A percentile compares a stretch with the other conserved stretches of the same genome.
These are phyloP conservation scores for Ceramica pisi DNA, from an alignment of 2,888 invertebrate species.

Conservation along the genomic window DNA sequence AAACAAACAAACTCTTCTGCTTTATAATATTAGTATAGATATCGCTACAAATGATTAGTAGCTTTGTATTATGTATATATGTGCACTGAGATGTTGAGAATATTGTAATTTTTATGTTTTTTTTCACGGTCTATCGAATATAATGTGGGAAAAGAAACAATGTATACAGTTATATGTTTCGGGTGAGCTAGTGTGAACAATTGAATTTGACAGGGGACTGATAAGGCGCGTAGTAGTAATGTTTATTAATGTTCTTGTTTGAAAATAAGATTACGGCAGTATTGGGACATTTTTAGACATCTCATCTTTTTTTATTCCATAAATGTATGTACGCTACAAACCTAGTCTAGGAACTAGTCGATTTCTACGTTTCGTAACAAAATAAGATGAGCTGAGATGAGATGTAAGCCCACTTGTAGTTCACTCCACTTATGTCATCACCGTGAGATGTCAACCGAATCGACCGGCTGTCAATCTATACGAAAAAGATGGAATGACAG, in stretches of 20 bases:
- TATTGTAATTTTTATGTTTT: background rate
- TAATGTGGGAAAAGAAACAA: background rate
- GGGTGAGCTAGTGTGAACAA: constrained; percentile 14
- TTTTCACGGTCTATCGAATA: background rate
- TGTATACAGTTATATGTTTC: background rate
- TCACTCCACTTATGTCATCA: too few species aligned
- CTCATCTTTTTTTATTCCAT: background rate
- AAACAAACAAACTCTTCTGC: too few species aligned
- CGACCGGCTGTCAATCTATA: too few species aligned
- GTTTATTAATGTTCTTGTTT: constrained; percentile 29
- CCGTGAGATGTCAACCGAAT: too few species aligned
- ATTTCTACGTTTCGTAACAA: background rate
- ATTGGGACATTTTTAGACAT: background rate
- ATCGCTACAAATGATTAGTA: background rate
- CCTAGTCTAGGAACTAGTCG: background rate
- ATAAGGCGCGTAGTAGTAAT: constrained; percentile 32
- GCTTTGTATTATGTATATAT: background rate
- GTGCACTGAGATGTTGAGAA: background rate
- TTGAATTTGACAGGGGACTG: constrained; percentile 42
- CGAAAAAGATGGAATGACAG: too few species aligned
- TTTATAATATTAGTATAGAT: too few species aligned
- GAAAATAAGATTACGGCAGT: background rate
- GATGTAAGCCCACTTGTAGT: too few species aligned
- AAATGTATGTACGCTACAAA: background rate
- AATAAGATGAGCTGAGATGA: too few species aligned